Base-by-base conservation (phyloP, 37 sponge, comb jelly and placozoan genomes). In the Agelas oroides region DNA sequence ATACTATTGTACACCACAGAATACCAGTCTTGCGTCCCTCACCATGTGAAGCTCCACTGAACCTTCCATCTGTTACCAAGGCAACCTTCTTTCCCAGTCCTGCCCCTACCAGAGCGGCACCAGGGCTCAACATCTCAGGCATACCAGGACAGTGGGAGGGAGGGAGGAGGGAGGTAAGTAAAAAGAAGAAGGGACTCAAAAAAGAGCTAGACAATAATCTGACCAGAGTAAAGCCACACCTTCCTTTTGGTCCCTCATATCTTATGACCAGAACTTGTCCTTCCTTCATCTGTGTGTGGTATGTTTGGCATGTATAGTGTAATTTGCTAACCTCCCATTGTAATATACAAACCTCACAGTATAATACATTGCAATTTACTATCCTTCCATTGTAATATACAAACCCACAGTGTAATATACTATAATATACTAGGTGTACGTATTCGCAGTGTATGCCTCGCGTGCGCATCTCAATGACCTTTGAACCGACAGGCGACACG, bases 41-140 rank as follows among this genome's bases (percentile, higher is more conserved):
- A 82, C 89, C 93, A 72, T 92, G 93, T 12, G 93, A 88, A 20
- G 93, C 93, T 58, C 89, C 93, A 53, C 89, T 88, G 80, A 88
- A 92, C 31, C 88, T 76, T 24, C 93, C 93, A 70, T 92, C 93
- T 16, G 93, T 92, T 23, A 92, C 81, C 66, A 92, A 57, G 2
- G 89, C 84, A 20, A 84, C 85, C 12, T 70, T n/a, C 73, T 88
- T 84, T 1, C 93, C 93, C 14, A 92, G 64, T 13, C 93, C 93
- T 1, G 89, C 80, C 19, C 93, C 93, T 11, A 92, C 88, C 41
- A 92, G 76, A n/a, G 93, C 93, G 14, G 89, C 84, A 71, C 93
- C 69, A 13, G 93, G 93, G 38, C 89, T 88, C 65, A 92, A 65
- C 93, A 92, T 92, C 70, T 92, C 93, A 13, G 93, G 93, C 93